Evolutionary conservation across 1,140 invertebrate species (phyloP).

Genomic region (Palaemon carinicauda): DNA sequence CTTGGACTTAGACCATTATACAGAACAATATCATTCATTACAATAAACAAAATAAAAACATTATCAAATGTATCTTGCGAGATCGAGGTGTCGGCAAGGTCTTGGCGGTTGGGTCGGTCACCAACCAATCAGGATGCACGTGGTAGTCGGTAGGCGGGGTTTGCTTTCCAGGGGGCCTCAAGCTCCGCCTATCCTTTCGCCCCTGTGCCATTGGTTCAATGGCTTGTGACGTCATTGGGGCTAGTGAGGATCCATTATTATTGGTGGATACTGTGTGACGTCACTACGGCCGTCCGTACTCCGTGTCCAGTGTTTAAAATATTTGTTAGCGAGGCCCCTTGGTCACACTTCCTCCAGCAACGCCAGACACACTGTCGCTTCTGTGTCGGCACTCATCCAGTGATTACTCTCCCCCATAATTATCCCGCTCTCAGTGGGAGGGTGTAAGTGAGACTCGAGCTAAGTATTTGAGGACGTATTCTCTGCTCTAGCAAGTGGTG

Average conservation of each 20-base stretch:
- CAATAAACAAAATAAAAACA: slow-evolving; percentile 46
- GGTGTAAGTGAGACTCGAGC: not conserved
- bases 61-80: slow-evolving; percentile 48
- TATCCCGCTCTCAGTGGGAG: slow-evolving; percentile 37
- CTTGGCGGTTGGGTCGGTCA: slow-evolving; percentile 43
- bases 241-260: slow-evolving; percentile 59
- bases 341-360: slow-evolving; percentile 57
- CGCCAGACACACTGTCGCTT: slow-evolving; percentile 54
- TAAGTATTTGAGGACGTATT: too few species aligned
- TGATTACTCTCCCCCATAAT: slow-evolving; percentile 38
- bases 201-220: slow-evolving; percentile 36
- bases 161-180: slow-evolving; percentile 29
- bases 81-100: slow-evolving; percentile 45
- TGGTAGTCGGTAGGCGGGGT: slow-evolving; percentile 31
- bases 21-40: slow-evolving; percentile 30
- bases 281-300: slow-evolving; percentile 51
- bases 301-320: slow-evolving; percentile 59
- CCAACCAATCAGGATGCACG: slow-evolving; percentile 26
- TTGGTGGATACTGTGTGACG: slow-evolving; percentile 56
- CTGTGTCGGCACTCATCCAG: slow-evolving; percentile 40
- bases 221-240: slow-evolving; percentile 56
- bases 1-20: not conserved
- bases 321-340: slow-evolving; percentile 57
- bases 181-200: slow-evolving; percentile 29
- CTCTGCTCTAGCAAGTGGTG: slow-evolving; percentile 1